A percentile compares a stretch with the other conserved stretches of the same genome.
These are phyloP conservation scores for Trypoxylus dichotomus DNA, from an alignment of 1,140 invertebrate genomes.

Conservation along the genomic window DNA sequence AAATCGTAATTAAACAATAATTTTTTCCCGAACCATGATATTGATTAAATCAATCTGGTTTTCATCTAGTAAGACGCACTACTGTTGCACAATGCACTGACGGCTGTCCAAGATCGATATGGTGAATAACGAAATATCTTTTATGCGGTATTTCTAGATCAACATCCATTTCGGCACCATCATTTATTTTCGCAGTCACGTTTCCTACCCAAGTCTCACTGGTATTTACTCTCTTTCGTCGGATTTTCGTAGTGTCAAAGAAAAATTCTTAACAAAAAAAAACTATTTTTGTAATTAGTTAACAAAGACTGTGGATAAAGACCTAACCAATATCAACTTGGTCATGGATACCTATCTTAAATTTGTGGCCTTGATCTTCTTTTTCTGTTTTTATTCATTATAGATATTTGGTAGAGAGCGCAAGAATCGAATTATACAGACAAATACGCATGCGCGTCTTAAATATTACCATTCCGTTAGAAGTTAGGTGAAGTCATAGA, in stretches of 20 bases:
- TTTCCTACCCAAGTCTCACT: neutral
- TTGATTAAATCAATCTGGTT: neutral
- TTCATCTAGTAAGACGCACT: neutral
- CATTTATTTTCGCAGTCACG: neutral
- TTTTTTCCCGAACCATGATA: neutral
- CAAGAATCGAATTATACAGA: too few species aligned
- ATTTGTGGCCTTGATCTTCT: too few species aligned
- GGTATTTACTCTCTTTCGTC: neutral
- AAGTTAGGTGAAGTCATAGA: too few species aligned
- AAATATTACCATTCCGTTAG: too few species aligned
- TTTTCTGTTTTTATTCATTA: too few species aligned
- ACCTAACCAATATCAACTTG: too few species aligned
- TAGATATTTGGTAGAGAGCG: too few species aligned
- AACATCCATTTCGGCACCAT: neutral
- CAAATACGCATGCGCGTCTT: too few species aligned
- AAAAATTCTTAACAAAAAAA: neutral
- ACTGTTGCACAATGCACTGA: neutral
- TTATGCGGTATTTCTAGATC: neutral
- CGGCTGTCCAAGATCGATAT: neutral
- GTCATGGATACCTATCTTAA: too few species aligned
- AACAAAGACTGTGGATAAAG: slow-evolving; percentile 2
- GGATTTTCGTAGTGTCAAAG: neutral
- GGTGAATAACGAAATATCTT: neutral
- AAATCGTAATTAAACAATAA: neutral
- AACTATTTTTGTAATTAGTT: slow-evolving; percentile 4